Evolutionary conservation across 2,888 invertebrate species (phyloP).

Genomic region (Patella depressa): DNA sequence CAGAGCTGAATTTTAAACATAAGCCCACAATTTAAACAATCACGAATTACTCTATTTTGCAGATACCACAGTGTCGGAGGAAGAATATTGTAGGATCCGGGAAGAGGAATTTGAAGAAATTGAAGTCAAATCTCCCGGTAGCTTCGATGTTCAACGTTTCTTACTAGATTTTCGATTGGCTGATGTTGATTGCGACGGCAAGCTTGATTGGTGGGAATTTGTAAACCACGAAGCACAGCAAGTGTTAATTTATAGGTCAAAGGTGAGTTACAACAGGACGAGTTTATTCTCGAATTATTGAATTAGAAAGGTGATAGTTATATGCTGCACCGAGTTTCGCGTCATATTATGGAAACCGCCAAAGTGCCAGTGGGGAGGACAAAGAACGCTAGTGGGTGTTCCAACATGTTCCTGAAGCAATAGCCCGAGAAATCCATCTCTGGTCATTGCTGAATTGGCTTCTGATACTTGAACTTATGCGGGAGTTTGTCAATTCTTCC

Average conservation of each 20-base stretch:
- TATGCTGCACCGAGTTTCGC: too few species aligned
- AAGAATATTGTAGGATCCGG: slow-evolving; percentile 34
- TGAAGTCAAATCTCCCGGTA: slow-evolving; percentile 5
- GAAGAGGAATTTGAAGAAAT: slow-evolving; percentile 9
- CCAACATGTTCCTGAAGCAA: too few species aligned
- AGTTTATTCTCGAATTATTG: neutral
- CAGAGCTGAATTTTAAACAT: too few species aligned
- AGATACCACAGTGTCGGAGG: slow-evolving; percentile 37
- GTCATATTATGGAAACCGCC: too few species aligned
- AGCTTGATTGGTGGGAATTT: slow-evolving; percentile 58
- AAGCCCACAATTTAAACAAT: too few species aligned
- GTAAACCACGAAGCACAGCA: slow-evolving; percentile 48
- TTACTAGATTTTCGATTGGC: slow-evolving; percentile 40
- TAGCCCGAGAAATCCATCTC: too few species aligned
- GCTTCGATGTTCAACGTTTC: slow-evolving; percentile 34
- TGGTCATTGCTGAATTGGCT: too few species aligned
- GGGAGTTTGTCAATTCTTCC: too few species aligned
- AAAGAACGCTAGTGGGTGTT: too few species aligned
- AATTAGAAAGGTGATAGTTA: neutral
- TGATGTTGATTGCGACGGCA: slow-evolving; percentile 48
- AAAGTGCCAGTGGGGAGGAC: too few species aligned
- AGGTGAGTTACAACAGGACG: slow-evolving; percentile 31
- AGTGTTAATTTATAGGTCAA: slow-evolving; percentile 38
- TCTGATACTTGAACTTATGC: too few species aligned
- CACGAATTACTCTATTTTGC: neutral